phyloP scores from a whole-genome alignment of 1,140 invertebrate genomes.

The Halictus rubicundus region DNA sequence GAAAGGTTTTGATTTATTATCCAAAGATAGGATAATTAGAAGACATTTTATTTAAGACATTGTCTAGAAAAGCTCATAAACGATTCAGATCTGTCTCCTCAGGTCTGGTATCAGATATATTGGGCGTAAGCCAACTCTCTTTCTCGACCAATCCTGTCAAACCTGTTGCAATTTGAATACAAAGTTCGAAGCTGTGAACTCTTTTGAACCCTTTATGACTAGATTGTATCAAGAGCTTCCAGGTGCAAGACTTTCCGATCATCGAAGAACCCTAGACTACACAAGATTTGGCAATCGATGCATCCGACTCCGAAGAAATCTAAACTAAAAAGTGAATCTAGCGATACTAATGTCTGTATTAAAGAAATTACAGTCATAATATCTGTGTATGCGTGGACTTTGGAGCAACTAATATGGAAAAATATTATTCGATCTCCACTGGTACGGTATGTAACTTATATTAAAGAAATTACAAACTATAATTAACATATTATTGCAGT shows the following conservation, averaged over 20 bases:
- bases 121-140: background rate
- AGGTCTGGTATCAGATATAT: background rate
- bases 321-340: background rate
- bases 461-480: constrained; percentile 3
- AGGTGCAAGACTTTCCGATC: constrained; percentile 2
- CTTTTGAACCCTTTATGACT: constrained; percentile 34
- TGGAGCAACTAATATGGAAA: background rate
- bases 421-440: background rate
- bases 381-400: background rate
- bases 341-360: background rate
- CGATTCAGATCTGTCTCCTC: background rate
- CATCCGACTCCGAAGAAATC: background rate
- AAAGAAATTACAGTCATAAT: background rate
- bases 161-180: background rate
- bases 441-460: background rate
- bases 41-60: constrained; percentile 6
- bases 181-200: background rate
- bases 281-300: background rate
- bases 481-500: constrained; percentile 1
- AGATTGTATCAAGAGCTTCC: constrained; percentile 34
- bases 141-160: background rate
- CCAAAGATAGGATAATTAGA: background rate
- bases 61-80: constrained; percentile 12
- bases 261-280: background rate
- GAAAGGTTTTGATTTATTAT: constrained; percentile 14